Evolutionary conservation across 1,140 invertebrate genomes (phyloP).

Genomic region (Drosophila mojavensis): DNA sequence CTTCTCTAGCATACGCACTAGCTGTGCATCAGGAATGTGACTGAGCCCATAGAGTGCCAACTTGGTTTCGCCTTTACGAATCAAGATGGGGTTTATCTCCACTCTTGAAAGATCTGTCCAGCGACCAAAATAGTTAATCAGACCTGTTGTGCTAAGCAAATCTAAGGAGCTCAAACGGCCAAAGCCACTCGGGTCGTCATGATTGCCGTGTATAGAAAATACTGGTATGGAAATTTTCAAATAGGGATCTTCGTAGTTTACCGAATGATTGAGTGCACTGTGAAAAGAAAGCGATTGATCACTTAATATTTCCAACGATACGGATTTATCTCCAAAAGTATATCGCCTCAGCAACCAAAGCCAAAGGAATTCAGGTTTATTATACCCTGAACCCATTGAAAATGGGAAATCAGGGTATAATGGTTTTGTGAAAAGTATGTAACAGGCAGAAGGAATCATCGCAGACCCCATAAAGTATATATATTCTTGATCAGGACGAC

Average conservation of each 20-base stretch:
- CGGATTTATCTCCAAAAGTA: constrained; percentile 87
- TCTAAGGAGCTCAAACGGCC: constrained; percentile 89
- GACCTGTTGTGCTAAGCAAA: constrained; percentile 91
- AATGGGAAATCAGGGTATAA: too few species aligned
- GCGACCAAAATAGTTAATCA: constrained; percentile 96
- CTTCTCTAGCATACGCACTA: constrained; percentile 91
- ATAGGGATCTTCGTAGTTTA: constrained; percentile 98
- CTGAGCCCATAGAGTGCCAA: constrained; percentile 97
- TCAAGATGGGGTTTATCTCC: constrained; percentile 91
- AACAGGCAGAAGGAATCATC: too few species aligned
- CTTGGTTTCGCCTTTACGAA: constrained; percentile 94
- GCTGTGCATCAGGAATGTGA: constrained; percentile 95
- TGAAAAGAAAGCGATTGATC: constrained; percentile 87
- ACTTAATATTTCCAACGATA: constrained; percentile 90
- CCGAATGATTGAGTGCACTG: constrained; percentile 39
- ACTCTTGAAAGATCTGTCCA: constrained; percentile 91
- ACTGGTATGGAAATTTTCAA: constrained; percentile 95
- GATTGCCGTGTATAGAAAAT: constrained; percentile 97
- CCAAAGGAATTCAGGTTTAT: not conserved
- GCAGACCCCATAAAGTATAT: too few species aligned
- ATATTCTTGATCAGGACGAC: too few species aligned
- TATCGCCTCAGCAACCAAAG: constrained; percentile 79
- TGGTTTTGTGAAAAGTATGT: too few species aligned
- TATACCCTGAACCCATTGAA: too few species aligned
- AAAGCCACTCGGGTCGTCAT: constrained; percentile 96